Base-by-base conservation (phyloP, 2,113 vertebrate genomes). In the Mustela lutreola region DNA sequence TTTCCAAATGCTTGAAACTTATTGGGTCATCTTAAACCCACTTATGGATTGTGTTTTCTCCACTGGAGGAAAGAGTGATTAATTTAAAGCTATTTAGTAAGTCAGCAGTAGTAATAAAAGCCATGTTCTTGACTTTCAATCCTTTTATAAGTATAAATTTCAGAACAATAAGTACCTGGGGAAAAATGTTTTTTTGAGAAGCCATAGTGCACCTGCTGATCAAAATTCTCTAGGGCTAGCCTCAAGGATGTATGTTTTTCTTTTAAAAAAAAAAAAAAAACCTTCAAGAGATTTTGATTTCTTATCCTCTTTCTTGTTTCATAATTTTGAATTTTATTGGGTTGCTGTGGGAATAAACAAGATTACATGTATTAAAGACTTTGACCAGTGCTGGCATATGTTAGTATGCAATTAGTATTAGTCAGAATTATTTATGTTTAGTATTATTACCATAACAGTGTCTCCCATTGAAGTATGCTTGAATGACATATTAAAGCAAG, bases 281-380 rank as follows among this genome's bases (percentile, higher is more conserved):
- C 7, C 4, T 67, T 36, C 60, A 42, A 36, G 36, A 89, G 4
- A 86, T 87, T 94, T 95, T 53, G 0, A 80, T 88, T 62, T 80
- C 70, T 92, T 70, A 76, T 11, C 11, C 2, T 76, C 73, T 78
- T 89, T 53, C 71, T 78, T 89, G 48, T 76, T 71, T 92, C 50
- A 7, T 73, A 94, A 70, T 94, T 97, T 97, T 94, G 14, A 81
- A 89, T 80, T 53, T 89, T 83, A 83, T 56, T 84, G 21, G 21
- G 36, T 67, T 94, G 62, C 85, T 92, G 28, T 89, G 28, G 75
- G 45, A 92, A 65, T 78, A 87, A 92, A 70, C 60, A 95, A 80
- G 21, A 94, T 94, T 83, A n/a, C 76, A n/a, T 11, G n/a, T 39
- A 48, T 83, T 76, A 93, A 89, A 36, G 60, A 71, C n/a, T 91